Evolutionary conservation across 2,113 vertebrate species (phyloP).

Genomic region (Galeopterus variegatus): DNA sequence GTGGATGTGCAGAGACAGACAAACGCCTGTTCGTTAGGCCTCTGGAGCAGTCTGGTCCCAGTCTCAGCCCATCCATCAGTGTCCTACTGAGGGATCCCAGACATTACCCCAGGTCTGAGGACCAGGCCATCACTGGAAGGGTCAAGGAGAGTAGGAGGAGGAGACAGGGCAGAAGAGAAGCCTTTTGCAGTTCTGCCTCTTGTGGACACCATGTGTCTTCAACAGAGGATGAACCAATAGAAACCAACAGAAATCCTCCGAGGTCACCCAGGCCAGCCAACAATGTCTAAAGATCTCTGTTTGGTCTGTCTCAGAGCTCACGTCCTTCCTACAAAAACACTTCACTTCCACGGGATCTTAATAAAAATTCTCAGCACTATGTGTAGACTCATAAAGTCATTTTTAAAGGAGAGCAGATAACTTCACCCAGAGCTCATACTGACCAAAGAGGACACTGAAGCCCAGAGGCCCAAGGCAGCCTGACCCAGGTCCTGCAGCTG

Average conservation of each 20-base stretch:
- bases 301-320: not conserved
- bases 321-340: not conserved
- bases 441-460: not conserved
- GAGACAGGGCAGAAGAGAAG: not conserved
- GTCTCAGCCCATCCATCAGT: not conserved
- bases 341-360: not conserved
- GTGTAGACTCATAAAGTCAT: not conserved
- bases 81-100: not conserved
- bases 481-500: not conserved
- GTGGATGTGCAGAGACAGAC: not conserved
- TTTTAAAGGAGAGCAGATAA: not conserved
- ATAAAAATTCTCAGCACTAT: not conserved
- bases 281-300: not conserved
- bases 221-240: fast-evolving
- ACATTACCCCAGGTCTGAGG: not conserved
- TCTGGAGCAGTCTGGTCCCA: not conserved
- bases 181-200: not conserved
- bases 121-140: too few species aligned
- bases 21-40: not conserved
- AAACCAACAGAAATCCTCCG: not conserved
- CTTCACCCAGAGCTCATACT: not conserved
- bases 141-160: fast-evolving
- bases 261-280: not conserved
- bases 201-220: fast-evolving
- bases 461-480: not conserved